These are phyloP conservation scores for Toxonevra muliebris DNA, from an alignment of 2,888 invertebrate genomes.

Conservation along the genomic window DNA sequence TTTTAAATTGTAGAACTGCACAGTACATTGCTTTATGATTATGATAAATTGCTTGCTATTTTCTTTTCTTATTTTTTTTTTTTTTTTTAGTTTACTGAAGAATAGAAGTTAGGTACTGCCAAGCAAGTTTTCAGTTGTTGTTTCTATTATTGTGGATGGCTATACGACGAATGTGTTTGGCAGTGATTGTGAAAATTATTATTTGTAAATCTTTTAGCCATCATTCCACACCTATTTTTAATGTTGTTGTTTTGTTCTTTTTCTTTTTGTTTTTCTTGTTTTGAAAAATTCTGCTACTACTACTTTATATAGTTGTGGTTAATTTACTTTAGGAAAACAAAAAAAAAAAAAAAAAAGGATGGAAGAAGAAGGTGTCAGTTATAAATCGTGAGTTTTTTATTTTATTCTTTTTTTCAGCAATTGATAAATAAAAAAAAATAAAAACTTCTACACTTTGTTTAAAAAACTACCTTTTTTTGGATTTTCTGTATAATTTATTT, in stretches of 20 bases:
- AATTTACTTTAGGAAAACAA: slow-evolving; percentile 7
- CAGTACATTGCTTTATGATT: slow-evolving; percentile 35
- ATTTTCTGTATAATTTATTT: background rate
- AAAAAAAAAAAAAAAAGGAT: background rate
- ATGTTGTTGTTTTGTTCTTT: background rate
- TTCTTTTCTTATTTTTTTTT: too few species aligned
- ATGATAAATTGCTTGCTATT: slow-evolving; percentile 42
- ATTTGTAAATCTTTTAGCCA: background rate
- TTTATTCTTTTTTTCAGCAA: slow-evolving; percentile 11
- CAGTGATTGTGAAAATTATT: slow-evolving; percentile 1
- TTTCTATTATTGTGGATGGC: slow-evolving; percentile 18
- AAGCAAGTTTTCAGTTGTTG: too few species aligned
- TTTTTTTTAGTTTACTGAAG: too few species aligned
- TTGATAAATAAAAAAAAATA: slow-evolving; percentile 7
- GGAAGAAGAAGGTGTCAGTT: slow-evolving; percentile 41
- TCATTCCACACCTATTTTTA: background rate
- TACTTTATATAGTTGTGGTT: slow-evolving; percentile 2
- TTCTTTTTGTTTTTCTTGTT: too few species aligned
- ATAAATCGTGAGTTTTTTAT: slow-evolving; percentile 40
- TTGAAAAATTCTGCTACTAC: slow-evolving; percentile 10
- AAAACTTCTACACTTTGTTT: background rate
- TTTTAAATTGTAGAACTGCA: background rate
- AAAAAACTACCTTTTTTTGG: background rate
- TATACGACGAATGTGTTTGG: background rate
- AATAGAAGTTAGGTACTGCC: background rate